phyloP scores from a whole-genome alignment of 2,113 vertebrate species.

The Nipponia nippon region DNA sequence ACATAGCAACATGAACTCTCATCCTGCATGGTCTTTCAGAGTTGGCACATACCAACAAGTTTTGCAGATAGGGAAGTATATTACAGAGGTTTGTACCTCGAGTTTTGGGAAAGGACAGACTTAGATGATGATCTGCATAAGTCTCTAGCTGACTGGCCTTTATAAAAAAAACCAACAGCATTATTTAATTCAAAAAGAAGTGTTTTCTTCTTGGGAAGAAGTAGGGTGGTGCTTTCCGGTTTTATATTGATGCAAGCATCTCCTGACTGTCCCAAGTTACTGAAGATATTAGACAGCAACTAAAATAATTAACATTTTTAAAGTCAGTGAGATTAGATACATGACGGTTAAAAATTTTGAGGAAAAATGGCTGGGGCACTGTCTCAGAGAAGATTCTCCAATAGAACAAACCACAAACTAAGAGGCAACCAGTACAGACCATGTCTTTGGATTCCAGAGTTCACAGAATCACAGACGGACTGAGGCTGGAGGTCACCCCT shows the following conservation, averaged over 20 bases:
- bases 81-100: neutral
- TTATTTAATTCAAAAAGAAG: neutral
- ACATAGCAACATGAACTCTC: neutral
- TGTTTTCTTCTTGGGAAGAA: neutral
- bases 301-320: neutral
- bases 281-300: neutral
- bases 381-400: neutral
- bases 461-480: neutral
- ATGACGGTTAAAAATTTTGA: neutral
- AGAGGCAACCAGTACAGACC: neutral
- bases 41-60: neutral
- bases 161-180: neutral
- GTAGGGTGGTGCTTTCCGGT: neutral
- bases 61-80: neutral
- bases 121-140: neutral
- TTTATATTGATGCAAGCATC: neutral
- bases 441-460: neutral
- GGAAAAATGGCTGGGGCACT: neutral
- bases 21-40: neutral
- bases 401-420: neutral
- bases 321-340: neutral
- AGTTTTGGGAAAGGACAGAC: neutral
- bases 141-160: neutral
- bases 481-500: neutral
- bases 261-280: neutral